phyloP scores from a whole-genome alignment of 2,797 vertebrate genomes.

The Liparis tanakae region DNA sequence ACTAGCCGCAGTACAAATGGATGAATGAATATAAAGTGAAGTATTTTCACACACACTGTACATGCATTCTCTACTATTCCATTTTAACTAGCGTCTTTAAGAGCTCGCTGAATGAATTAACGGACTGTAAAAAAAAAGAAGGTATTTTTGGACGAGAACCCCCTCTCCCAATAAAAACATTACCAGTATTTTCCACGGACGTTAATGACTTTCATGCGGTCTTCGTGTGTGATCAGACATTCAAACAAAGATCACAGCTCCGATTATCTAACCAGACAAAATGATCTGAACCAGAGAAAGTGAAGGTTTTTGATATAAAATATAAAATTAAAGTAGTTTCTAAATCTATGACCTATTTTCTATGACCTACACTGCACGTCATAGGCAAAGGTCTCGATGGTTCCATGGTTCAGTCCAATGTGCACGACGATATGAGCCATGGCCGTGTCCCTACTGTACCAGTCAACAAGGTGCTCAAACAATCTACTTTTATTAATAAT shows the following conservation, averaged over 20 bases:
- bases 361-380: not conserved
- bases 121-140: slow-evolving; percentile 62
- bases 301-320: not conserved
- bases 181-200: slow-evolving; percentile 75
- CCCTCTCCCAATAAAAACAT: slow-evolving; percentile 73
- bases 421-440: not conserved
- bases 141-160: slow-evolving; percentile 71
- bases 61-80: slow-evolving; percentile 35
- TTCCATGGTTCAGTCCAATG: not conserved
- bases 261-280: not conserved
- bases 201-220: slow-evolving; percentile 54
- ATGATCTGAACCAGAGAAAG: not conserved
- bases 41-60: slow-evolving; percentile 7
- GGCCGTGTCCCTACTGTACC: not conserved
- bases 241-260: slow-evolving; percentile 33
- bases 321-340: not conserved
- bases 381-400: not conserved
- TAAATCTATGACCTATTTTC: not conserved
- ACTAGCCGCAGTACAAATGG: not conserved
- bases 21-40: not conserved
- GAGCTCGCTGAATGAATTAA: slow-evolving; percentile 70
- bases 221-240: slow-evolving; percentile 69
- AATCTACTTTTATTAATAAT: not conserved
- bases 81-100: slow-evolving; percentile 64
- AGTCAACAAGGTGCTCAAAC: not conserved